Conservation (phyloP, 1,140 invertebrate genomes). For the Orchestia grillus region DNA sequence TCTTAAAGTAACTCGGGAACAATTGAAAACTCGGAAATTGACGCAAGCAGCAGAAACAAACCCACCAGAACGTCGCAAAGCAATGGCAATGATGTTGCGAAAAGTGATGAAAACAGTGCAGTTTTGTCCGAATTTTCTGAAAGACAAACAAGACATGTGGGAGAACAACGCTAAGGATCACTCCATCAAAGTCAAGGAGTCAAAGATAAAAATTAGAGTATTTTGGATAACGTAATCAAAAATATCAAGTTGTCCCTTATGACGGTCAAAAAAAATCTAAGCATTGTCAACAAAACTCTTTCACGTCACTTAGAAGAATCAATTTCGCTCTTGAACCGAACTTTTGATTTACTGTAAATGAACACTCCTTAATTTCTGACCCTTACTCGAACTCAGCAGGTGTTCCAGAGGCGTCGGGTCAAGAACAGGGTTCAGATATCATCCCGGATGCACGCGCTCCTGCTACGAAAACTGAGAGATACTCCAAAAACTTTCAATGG, state of each 20-base stretch:
- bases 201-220: neutral
- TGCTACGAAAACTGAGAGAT: neutral
- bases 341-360: neutral
- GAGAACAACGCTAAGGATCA: neutral
- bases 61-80: neutral
- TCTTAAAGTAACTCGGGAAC: neutral
- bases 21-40: neutral
- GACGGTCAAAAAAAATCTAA: neutral
- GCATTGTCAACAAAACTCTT: neutral
- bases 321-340: neutral
- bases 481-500: neutral
- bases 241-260: neutral
- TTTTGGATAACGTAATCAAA: neutral
- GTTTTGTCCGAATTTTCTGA: neutral
- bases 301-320: neutral
- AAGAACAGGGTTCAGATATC: neutral
- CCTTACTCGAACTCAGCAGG: neutral
- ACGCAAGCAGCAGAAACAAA: neutral
- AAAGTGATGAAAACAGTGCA: neutral
- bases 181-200: neutral
- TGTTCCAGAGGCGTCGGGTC: neutral
- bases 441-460: neutral
- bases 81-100: neutral
- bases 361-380: neutral
- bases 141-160: neutral